These are phyloP conservation scores for Dendroctonus ponderosae DNA, from an alignment of 1,140 invertebrate genomes.

Conservation along the genomic window DNA sequence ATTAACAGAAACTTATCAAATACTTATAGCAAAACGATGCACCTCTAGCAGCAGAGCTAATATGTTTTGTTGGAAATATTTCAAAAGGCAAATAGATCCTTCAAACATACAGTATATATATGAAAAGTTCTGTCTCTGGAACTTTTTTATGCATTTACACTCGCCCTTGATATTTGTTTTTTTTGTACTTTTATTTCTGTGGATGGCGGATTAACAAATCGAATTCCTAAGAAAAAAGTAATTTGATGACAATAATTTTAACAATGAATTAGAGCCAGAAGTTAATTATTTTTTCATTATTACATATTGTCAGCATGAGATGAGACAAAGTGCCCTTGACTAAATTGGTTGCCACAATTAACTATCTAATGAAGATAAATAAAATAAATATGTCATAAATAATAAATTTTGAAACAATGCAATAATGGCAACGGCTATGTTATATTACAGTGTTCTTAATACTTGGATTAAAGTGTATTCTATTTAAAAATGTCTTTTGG, in stretches of 20 bases:
- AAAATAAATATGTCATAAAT: conserved; percentile 5
- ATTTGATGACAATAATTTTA: background rate
- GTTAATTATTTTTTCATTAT: too few species aligned
- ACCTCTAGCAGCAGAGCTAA: background rate
- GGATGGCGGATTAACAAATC: conserved; percentile 10
- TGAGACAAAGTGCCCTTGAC: too few species aligned
- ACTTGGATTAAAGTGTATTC: background rate
- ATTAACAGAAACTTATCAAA: background rate
- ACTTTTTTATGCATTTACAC: background rate
- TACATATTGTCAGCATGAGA: too few species aligned
- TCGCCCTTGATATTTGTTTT: background rate
- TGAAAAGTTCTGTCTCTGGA: background rate
- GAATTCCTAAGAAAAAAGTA: background rate
- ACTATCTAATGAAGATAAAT: conserved; percentile 1
- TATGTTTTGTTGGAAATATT: background rate
- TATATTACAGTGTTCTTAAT: background rate
- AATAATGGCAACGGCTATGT: background rate
- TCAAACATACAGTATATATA: background rate
- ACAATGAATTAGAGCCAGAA: too few species aligned
- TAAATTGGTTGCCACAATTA: background rate
- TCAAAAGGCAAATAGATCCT: background rate
- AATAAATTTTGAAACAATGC: background rate
- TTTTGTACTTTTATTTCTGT: conserved; percentile 26
- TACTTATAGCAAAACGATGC: background rate
- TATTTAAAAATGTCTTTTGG: conserved; percentile 21